phyloP scores from a whole-genome alignment of 1,140 invertebrate species.

The Pollicipes pollicipes region DNA sequence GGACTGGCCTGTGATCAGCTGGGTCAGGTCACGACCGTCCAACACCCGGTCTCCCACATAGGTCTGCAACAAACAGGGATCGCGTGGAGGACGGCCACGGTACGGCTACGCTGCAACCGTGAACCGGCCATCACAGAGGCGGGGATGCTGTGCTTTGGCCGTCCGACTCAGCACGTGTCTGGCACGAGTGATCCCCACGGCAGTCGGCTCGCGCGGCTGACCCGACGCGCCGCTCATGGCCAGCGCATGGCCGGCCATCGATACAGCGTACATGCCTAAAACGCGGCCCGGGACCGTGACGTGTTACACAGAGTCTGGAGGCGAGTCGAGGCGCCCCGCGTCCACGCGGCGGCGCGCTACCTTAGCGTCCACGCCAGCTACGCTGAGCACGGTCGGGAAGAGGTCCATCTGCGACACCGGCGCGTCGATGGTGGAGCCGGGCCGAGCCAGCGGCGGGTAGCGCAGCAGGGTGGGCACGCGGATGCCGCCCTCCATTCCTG shows the following conservation, averaged over 20 bases:
- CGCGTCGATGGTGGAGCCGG: not conserved
- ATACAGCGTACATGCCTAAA: not conserved
- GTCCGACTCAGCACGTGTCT: not conserved
- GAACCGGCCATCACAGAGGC: too few relatives aligned
- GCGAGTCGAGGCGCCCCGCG: too few relatives aligned
- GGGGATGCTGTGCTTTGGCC: too few relatives aligned
- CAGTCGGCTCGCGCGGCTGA: too few relatives aligned
- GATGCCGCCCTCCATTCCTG: constrained; percentile 16
- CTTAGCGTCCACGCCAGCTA: not conserved
- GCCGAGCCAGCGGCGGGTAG: not conserved
- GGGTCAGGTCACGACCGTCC: not conserved
- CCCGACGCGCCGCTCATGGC: too few relatives aligned
- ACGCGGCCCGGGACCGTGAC: too few relatives aligned
- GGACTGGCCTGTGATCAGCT: not conserved
- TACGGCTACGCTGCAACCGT: too few relatives aligned
- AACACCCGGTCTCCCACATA: not conserved
- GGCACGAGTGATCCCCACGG: not conserved
- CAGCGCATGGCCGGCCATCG: too few relatives aligned
- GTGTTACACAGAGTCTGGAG: not conserved
- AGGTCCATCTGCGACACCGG: not conserved
- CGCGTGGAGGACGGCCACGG: too few relatives aligned
- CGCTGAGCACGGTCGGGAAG: not conserved
- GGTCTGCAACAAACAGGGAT: not conserved
- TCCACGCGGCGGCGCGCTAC: not conserved
- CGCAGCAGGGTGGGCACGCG: constrained; percentile 15